Evolutionary conservation across 2,113 vertebrate genomes (phyloP).

Genomic region (Addax nasomaculatus): DNA sequence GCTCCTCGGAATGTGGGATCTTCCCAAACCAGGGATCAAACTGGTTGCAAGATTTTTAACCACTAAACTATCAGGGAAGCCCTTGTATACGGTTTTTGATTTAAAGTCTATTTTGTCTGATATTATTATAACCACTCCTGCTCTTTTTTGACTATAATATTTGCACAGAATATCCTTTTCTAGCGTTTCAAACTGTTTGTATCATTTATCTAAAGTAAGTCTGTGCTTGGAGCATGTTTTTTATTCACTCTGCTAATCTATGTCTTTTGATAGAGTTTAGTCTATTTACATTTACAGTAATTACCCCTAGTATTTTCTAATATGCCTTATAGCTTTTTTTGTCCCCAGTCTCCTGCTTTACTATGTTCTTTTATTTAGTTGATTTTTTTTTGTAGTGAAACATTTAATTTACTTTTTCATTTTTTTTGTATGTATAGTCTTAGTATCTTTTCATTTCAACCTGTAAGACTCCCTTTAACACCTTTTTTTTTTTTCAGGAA

Average conservation of each 20-base stretch:
- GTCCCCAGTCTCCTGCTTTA: background rate
- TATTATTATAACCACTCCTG: background rate
- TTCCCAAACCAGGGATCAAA: background rate
- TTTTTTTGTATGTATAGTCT: background rate
- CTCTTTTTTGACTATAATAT: background rate
- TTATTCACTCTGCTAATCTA: background rate
- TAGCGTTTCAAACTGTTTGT: background rate
- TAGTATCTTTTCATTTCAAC: background rate
- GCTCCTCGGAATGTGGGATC: background rate
- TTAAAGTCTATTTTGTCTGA: background rate
- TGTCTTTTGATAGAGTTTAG: background rate
- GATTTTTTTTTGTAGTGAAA: background rate
- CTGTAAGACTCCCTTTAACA: background rate
- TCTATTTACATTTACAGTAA: background rate
- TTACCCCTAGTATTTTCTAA: background rate
- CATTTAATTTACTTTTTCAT: background rate
- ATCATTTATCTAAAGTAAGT: background rate
- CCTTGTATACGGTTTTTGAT: background rate
- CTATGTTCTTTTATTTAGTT: background rate
- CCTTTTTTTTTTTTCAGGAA: background rate
- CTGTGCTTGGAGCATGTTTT: background rate
- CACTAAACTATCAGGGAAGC: background rate
- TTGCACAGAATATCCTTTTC: background rate
- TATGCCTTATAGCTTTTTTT: background rate
- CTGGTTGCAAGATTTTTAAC: background rate